Base-by-base conservation (phyloP, 2,113 vertebrate genomes). In the Pardalotus punctatus region DNA sequence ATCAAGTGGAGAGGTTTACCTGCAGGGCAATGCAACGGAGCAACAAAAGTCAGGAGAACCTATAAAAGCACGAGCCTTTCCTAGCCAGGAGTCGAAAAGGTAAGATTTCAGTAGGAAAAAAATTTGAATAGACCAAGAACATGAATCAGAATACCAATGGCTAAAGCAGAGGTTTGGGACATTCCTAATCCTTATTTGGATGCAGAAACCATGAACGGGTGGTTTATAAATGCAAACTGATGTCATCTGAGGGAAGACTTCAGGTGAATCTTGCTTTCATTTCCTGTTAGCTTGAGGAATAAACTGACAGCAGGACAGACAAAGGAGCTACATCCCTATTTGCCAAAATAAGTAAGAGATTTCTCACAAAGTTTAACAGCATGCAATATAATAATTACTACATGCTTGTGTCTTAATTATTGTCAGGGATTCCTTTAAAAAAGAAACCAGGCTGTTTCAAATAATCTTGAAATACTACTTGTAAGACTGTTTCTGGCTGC, bases 211-310 rank as follows among this genome's bases (percentile, higher is more conserved):
- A 61, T 11, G 17, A 90, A 90, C 48, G 48, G 21, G 22, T 70
- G 54, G 42, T 77, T 90, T 94, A 93, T 88, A 85, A 94, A 88
- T 83, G 91, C 76, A 70, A 60, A 74, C 85, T 80, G 81, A 96
- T 77, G 47, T 91, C 86, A 93, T 61, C 67, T 23, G 48, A 92
- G 57, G 72, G 45, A 93, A 94, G 71, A 86, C 45, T 93, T 74
- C 88, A 96, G 94, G 91, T 95, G 74, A 81, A 79, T 53, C 81
- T 88, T 96, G 42, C 40, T 88, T 95, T 79, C 36, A 65, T 88
- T 81, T 93, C 86, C 87, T 79, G 53, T 54, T 92, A 73, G 81
- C 40, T 93, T 8, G 8, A 87, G 71, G 76, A 65, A 78, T 2
- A 6, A 80, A 45, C 61, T 45, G 66, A 60, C 60, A 86, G 51